Base-by-base conservation (phyloP, 1,140 invertebrate species). In the Drosophila tristis region DNA sequence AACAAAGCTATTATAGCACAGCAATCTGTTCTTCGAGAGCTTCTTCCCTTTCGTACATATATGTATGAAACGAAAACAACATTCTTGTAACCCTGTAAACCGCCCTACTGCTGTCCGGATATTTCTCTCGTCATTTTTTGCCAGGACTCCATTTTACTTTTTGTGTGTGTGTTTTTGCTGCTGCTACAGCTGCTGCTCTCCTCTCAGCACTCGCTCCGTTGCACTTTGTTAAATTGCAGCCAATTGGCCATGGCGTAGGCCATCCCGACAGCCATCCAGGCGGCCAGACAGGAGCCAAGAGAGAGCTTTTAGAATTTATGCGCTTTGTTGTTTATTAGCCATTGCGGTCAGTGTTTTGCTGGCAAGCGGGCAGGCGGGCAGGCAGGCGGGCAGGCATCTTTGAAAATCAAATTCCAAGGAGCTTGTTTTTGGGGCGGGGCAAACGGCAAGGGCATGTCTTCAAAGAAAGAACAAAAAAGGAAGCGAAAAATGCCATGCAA, bases 151-250 rank as follows among this genome's bases (percentile, higher is more conserved):
- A 50, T 60, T 53, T 65, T 35, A 47, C 50, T 53, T 62, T 51
- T 71, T 74, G 48, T 65, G 47, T 61, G 20, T 35, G 6, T 25
- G 39, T 45, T 44, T 9, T 49, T 59, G 20, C 23, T 26, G 26
- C 47, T 58, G 45, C 20, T 57, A 49, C 47, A 64, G 53, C 59
- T 47, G 25, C 70, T 75, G 49, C 73, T 73, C 61, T 60, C 29
- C 57, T 50, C 15, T 72, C 73, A 53, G 31, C 73, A 64, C 56
- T 79, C 76, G 84, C 67, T 89, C 66, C 77, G 70, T 63, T 90
- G 87, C 87, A 90, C 84, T 90, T 90, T 84, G 79, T 80, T 90
- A 85, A 84, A 91, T 91, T 90, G 89, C 90, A 90, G 74, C 77
- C 87, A 90, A 91, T 90, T 90, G 87, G 78, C 73, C 89, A 73